These are phyloP conservation scores for Drosophila algonquin DNA, from an alignment of 2,888 invertebrate species.

Conservation along the genomic window DNA sequence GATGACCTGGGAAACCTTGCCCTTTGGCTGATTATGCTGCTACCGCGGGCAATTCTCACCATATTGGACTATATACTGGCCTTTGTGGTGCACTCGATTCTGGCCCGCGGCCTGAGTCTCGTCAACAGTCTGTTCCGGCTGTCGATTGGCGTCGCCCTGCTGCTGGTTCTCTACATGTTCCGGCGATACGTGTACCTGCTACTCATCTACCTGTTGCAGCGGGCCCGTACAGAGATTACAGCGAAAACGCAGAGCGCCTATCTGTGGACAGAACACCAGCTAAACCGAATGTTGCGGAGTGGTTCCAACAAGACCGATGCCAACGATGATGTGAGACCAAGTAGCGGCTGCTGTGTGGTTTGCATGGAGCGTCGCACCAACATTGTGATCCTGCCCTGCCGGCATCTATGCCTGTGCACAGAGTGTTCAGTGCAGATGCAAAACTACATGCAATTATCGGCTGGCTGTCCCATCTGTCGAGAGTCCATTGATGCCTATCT, in stretches of 20 bases:
- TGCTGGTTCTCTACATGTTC: constrained; percentile 52
- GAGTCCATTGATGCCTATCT: no score
- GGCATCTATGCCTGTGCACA: no score
- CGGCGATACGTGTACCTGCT: constrained; percentile 50
- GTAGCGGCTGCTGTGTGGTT: no score
- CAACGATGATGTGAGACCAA: no score
- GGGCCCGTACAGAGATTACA: constrained; percentile 11
- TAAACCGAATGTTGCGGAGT: constrained; percentile 9
- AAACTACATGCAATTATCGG: no score
- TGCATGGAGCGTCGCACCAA: no score
- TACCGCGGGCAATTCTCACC: constrained; percentile 45
- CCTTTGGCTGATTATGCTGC: constrained; percentile 56
- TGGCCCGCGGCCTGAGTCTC: constrained; percentile 32
- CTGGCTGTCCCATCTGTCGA: no score
- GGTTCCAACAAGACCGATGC: background rate
- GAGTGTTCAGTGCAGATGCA: no score
- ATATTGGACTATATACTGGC: constrained; percentile 43
- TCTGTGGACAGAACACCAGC: constrained; percentile 22
- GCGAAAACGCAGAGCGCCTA: constrained; percentile 8
- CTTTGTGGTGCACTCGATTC: constrained; percentile 19
- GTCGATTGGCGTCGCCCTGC: constrained; percentile 46
- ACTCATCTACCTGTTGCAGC: constrained; percentile 11
- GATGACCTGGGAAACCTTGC: constrained; percentile 46
- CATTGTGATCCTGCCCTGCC: no score
- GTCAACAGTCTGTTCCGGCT: constrained; percentile 50